A percentile compares a stretch with the other conserved stretches of the same genome.
phyloP scores from a whole-genome alignment of 2,113 vertebrate genomes.

The Mobula birostris region DNA sequence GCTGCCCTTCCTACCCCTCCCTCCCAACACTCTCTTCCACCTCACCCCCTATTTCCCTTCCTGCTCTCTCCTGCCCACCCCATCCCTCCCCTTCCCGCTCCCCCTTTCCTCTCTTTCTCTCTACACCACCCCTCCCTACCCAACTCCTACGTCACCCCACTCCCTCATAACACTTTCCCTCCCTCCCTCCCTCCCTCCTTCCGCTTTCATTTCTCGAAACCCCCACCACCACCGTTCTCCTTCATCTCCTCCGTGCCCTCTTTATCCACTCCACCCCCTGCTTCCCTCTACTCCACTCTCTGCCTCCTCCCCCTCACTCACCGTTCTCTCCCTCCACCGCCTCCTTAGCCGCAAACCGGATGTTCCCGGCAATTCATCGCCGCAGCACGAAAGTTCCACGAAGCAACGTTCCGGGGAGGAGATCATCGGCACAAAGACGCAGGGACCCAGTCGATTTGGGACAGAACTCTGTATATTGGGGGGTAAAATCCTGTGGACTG shows the following conservation, averaged over 20 bases:
- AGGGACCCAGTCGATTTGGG: too few species aligned
- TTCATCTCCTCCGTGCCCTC: background rate
- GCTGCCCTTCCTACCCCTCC: background rate
- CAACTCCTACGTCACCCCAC: background rate
- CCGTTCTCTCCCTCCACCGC: too few species aligned
- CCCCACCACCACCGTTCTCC: too few species aligned
- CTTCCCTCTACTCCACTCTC: background rate
- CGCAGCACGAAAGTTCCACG: too few species aligned
- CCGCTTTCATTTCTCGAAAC: too few species aligned
- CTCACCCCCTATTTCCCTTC: background rate
- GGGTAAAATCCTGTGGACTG: too few species aligned
- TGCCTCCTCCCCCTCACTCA: background rate
- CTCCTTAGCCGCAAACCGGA: too few species aligned
- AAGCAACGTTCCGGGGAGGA: too few species aligned
- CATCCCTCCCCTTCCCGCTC: background rate
- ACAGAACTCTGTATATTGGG: too few species aligned
- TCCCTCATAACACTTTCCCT: too few species aligned
- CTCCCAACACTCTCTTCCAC: background rate
- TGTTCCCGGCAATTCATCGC: too few species aligned
- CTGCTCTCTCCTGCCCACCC: background rate
- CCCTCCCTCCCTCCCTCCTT: background rate
- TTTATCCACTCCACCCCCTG: background rate
- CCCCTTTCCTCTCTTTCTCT: background rate
- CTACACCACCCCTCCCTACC: background rate
- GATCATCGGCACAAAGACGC: too few species aligned